Conservation (phyloP, 2,113 vertebrate genomes). For the Electrona antarctica region DNA sequence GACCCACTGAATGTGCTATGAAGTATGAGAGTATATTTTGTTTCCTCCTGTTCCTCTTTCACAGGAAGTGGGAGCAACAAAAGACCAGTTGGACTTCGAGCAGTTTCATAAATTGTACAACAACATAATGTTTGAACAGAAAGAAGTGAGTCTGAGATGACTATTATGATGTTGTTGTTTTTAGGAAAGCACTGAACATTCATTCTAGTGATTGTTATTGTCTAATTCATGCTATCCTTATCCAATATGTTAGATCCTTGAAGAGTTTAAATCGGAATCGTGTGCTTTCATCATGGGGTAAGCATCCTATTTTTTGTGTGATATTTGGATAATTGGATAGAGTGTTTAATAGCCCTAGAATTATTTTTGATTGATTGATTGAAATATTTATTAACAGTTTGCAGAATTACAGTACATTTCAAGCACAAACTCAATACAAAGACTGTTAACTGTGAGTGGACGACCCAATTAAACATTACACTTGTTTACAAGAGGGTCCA, state of each 20-base stretch:
- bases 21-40: not conserved
- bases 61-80: slow-evolving; percentile 88
- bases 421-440: no score
- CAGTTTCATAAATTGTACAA: slow-evolving; percentile 98
- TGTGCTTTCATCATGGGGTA: slow-evolving; percentile 95
- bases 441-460: no score
- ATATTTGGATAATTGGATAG: no score
- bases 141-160: slow-evolving; percentile 75
- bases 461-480: no score
- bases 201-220: not conserved
- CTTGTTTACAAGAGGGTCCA: no score
- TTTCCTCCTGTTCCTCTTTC: slow-evolving; percentile 14
- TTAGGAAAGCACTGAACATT: not conserved
- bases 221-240: not conserved
- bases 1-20: no score
- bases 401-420: no score
- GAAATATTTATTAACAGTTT: no score
- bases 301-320: slow-evolving; percentile 41
- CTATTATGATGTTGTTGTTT: not conserved
- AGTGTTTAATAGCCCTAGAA: no score
- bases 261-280: slow-evolving; percentile 93
- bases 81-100: slow-evolving; percentile 92
- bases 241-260: slow-evolving; percentile 84
- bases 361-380: no score
- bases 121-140: slow-evolving; percentile 96